Base-by-base conservation (phyloP, 2,797 vertebrate genomes). In the Masticophis lateralis region DNA sequence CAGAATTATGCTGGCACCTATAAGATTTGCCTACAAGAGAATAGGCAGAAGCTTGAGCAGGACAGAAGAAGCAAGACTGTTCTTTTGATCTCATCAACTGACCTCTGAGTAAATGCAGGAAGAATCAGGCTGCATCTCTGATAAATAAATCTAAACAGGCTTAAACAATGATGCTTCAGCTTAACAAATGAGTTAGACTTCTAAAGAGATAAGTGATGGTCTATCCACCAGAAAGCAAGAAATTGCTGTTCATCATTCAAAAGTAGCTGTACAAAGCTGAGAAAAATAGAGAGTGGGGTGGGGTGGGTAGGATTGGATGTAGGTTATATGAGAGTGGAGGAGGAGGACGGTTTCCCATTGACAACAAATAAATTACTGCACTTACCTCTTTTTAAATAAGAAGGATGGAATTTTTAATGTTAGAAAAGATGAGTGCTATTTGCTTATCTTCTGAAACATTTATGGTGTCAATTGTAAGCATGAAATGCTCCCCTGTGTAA, bases 401-500 rank as follows among this genome's bases (percentile, higher is more conserved):
- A 28, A 83, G 79, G 37, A 32, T 63, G 20, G 16, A n/a, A 37
- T 22, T 83, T 53, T 93, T 51, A 53, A 74, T 57, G 10, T 16
- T 8, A 14, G 13, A 51, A 86, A 59, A 32, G 86, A n/a, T 79
- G 66, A 25, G 1, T 93, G 18, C 0, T 10, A 5, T 90, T 92
- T 63, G 60, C 51, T 94, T 89, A 3, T 2, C 79, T 32, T 86
- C 60, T 93, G 12, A 94, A 91, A 2, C 37, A 93, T 51, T 3
- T 92, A 59, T 93, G 93, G 28, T 94, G 14, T 18, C 92, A 91
- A 90, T 16, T 27, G 91, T 61, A 92, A 94, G 3, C 86, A 87
- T 88, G 91, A 95, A 96, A 93, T 74, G 74, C 56, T 88, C 20
- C 51, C 89, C 60, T 74, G 87, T 61, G 66, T 56, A 92, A 37